Evolutionary conservation across 2,888 invertebrate genomes (phyloP).

Genomic region (Neocrepidodera transversa): DNA sequence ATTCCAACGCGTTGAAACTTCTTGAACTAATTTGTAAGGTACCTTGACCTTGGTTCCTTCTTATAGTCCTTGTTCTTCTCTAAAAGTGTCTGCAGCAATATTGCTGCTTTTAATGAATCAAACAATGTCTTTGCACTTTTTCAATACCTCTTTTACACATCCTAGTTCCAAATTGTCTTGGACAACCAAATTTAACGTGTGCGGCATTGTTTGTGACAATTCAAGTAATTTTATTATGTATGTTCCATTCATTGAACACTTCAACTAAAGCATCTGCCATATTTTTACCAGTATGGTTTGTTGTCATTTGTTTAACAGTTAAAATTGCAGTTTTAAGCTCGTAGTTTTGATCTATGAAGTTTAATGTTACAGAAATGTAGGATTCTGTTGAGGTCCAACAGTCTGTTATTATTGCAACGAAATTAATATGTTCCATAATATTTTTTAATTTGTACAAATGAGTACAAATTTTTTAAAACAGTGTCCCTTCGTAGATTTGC

Average conservation of each 20-base stretch:
- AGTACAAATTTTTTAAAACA: slow-evolving; percentile 18
- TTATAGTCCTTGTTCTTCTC: slow-evolving; percentile 23
- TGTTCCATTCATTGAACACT: slow-evolving; percentile 2
- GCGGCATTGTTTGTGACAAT: slow-evolving; percentile 17
- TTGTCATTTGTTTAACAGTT: slow-evolving; percentile 6
- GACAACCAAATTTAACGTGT: slow-evolving; percentile 31
- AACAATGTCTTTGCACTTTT: slow-evolving; percentile 32
- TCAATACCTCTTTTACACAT: slow-evolving; percentile 12
- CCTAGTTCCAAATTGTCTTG: slow-evolving; percentile 22
- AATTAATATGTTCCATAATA: slow-evolving; percentile 17
- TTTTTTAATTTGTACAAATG: slow-evolving; percentile 19
- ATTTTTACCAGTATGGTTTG: slow-evolving; percentile 11
- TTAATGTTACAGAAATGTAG: slow-evolving; percentile 26
- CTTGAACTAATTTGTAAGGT: no score
- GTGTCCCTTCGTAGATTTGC: slow-evolving; percentile 17
- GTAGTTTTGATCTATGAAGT: slow-evolving; percentile 12
- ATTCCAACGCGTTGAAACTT: slow-evolving; percentile 34
- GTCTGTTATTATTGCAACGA: slow-evolving; percentile 28
- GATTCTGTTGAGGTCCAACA: slow-evolving; percentile 20
- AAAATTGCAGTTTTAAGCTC: slow-evolving; percentile 9
- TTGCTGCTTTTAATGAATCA: slow-evolving; percentile 22
- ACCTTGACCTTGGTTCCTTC: slow-evolving; percentile 19
- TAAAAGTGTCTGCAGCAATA: slow-evolving; percentile 21
- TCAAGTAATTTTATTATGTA: slow-evolving; percentile 12
- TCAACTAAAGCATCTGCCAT: slow-evolving; percentile 3